A percentile compares a stretch with the other conserved stretches of the same genome.
Evolutionary conservation across 1,140 invertebrate genomes (phyloP).

Genomic region (Ceratina calcarata): DNA sequence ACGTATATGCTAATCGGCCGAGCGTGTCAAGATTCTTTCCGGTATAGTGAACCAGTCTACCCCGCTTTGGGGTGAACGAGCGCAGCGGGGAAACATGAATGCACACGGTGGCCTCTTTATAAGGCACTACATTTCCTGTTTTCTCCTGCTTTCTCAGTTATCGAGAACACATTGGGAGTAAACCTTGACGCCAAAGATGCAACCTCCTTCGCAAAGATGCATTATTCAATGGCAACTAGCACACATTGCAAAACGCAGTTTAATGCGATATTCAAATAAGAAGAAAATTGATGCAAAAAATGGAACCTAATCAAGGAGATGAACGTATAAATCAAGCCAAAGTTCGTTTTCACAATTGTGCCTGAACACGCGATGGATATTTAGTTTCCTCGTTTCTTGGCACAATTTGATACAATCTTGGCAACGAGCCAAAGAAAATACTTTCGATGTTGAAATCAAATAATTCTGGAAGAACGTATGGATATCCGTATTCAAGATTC

Average conservation of each 20-base stretch:
- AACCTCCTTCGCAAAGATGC: background rate
- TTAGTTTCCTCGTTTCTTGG: slow-evolving; percentile 5
- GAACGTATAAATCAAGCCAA: slow-evolving; percentile 56
- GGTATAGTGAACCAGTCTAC: slow-evolving; percentile 26
- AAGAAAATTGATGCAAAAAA: background rate
- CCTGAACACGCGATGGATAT: slow-evolving; percentile 55
- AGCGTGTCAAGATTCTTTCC: slow-evolving; percentile 59
- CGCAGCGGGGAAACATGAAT: slow-evolving; percentile 45
- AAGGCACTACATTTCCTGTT: slow-evolving; percentile 34
- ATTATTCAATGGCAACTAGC: no score
- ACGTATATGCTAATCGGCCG: slow-evolving; percentile 59
- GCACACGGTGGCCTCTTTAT: slow-evolving; percentile 52
- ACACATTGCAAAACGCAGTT: no score
- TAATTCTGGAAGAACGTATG: no score
- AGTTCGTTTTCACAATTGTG: slow-evolving; percentile 52
- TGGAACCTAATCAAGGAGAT: background rate
- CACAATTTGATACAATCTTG: slow-evolving; percentile 1
- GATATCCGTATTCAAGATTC: no score
- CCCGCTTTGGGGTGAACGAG: slow-evolving; percentile 54
- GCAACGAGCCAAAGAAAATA: background rate
- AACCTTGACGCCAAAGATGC: background rate
- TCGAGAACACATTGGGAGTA: background rate
- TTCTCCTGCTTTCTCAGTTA: background rate
- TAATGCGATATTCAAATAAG: no score
- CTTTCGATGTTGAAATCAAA: no score